phyloP scores from a whole-genome alignment of 2,888 invertebrate genomes.

The Mylabris sibirica region DNA sequence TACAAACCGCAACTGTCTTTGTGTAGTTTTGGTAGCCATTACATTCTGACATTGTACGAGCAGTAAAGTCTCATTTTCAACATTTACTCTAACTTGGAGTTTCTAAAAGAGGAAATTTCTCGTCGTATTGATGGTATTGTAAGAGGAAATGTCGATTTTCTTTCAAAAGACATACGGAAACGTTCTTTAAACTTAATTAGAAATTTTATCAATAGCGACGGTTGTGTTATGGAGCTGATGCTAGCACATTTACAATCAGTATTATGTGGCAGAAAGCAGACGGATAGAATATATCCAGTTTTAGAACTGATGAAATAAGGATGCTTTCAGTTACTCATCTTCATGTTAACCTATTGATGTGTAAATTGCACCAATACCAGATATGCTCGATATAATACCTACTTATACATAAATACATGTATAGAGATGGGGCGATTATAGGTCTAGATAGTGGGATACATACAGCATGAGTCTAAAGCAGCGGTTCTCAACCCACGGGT shows the following conservation, averaged over 20 bases:
- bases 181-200: conserved; percentile 21
- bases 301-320: neutral
- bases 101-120: conserved; percentile 2
- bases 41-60: conserved; percentile 18
- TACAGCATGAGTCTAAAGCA: too few relatives aligned
- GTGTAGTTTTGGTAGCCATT: conserved; percentile 25
- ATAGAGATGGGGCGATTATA: neutral
- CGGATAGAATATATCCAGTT: neutral
- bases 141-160: conserved; percentile 19
- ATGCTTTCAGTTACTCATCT: neutral
- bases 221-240: conserved; percentile 18
- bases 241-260: conserved; percentile 21
- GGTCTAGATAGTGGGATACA: neutral
- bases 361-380: conserved; percentile 12
- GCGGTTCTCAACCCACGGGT: too few relatives aligned
- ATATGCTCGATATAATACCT: neutral
- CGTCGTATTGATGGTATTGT: neutral
- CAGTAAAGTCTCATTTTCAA: conserved; percentile 20
- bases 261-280: neutral
- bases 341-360: conserved; percentile 23
- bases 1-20: conserved; percentile 28
- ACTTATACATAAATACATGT: neutral
- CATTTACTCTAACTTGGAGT: conserved; percentile 22
- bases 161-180: conserved; percentile 10
- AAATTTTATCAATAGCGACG: conserved; percentile 22